Evolutionary conservation across 2,797 vertebrate genomes (phyloP), one percentile per base, ranked within the genome.

Genomic region (Pangasius sanitwongsei): DNA sequence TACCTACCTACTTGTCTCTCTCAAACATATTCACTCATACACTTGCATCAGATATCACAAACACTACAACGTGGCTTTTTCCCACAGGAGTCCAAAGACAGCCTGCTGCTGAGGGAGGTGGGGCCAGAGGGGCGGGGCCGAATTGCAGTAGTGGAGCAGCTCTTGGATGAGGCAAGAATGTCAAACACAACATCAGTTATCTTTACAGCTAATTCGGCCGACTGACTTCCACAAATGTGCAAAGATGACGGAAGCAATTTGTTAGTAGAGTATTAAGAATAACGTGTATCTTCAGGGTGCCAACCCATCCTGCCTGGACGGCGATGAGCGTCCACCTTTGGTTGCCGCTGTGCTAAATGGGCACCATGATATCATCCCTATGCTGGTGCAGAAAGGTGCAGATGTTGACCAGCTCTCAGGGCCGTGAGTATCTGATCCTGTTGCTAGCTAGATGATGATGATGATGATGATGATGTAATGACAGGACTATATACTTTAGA

Each of bases 311-410:
- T 97, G 96, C 89, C 93, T 87, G 28, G 90, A 91, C 0, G 28
- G 83, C 0, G 92, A 97, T 0, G 92, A 94, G 0, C 92, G 48
- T 0, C 95, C 97, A 0, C 94, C 93, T 72, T 87, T 98, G 88
- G 94, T 92, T 0, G 84, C 95, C 23, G 97, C 97, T 0, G 96
- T 96, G 74, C 72, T 94, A 78, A 97, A 96, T 18, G 93, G 94
- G 41, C 97, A 95, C 31, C 84, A 86, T 0, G 95, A 96, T n/a
- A 93, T 91, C 1, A 93, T 97, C 90, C 96, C 97, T 12, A 92
- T 97, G 48, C 93, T 98, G 0, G 92, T 96, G 85, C 97, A 97
- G 92, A 95, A 94, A 93, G 97, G 96, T 18, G 96, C 96, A 0
- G 91, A 97, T 4, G 67, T 95, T 0, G 93, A 98, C 92, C 96